Conservation (phyloP, 2,113 vertebrate species). For the Hiodon tergisus region DNA sequence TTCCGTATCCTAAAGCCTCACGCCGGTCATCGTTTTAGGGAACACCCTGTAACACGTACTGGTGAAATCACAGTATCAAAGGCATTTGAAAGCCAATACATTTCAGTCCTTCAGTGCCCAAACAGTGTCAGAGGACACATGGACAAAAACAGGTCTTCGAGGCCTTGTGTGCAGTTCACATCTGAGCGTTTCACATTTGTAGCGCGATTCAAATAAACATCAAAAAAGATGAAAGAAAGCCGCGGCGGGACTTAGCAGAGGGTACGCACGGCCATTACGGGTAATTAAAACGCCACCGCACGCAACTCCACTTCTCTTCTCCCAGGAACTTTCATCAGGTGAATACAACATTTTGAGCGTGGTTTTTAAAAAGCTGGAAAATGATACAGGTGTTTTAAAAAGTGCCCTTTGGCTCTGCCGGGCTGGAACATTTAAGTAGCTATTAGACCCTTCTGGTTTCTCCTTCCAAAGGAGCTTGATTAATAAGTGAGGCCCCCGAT, state of each 20-base stretch:
- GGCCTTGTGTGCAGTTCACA: not conserved
- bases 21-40: too few species aligned
- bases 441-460: slow-evolving; percentile 26
- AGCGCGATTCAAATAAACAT: not conserved
- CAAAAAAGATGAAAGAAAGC: not conserved
- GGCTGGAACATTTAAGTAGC: slow-evolving; percentile 22
- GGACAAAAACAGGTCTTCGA: not conserved
- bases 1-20: too few species aligned
- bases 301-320: not conserved
- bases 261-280: not conserved
- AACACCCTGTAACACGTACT: too few species aligned
- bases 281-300: not conserved
- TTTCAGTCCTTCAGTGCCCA: too few species aligned
- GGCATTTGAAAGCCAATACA: too few species aligned
- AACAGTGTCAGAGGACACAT: not conserved
- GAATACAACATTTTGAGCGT: slow-evolving; percentile 3
- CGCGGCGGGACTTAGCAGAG: not conserved
- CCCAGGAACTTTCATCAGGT: slow-evolving; percentile 21
- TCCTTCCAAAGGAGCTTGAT: slow-evolving; percentile 52
- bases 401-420: slow-evolving; percentile 17
- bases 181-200: not conserved
- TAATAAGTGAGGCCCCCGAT: slow-evolving; percentile 57
- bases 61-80: too few species aligned
- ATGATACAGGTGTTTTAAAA: slow-evolving; percentile 26
- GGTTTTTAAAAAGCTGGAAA: slow-evolving; percentile 9